These are phyloP conservation scores for Salvelinus fontinalis DNA, from an alignment of 2,113 vertebrate species.

Conservation along the genomic window DNA sequence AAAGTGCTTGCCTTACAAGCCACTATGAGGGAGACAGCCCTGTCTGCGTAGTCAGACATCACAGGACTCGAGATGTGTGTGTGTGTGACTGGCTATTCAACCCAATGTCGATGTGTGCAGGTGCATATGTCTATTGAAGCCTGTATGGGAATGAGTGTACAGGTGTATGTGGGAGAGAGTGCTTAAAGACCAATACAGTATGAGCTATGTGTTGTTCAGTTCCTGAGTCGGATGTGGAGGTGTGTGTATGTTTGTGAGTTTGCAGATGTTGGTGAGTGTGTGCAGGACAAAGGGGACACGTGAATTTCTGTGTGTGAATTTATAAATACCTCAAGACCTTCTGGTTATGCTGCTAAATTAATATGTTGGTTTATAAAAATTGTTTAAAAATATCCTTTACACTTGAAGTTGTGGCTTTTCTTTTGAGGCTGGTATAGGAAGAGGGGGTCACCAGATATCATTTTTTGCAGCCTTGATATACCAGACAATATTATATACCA, in stretches of 20 bases:
- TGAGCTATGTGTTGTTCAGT: slow-evolving; percentile 27
- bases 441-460: no score
- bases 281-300: slow-evolving; percentile 44
- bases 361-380: slow-evolving; percentile 74
- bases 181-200: slow-evolving; percentile 29
- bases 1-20: slow-evolving; percentile 76
- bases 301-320: slow-evolving; percentile 68
- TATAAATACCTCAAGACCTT: slow-evolving; percentile 82
- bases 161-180: slow-evolving; percentile 19
- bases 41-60: slow-evolving; percentile 39
- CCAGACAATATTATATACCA: no score
- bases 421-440: slow-evolving; percentile 44
- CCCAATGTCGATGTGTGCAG: not conserved
- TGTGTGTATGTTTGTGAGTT: slow-evolving; percentile 21
- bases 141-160: slow-evolving; percentile 12
- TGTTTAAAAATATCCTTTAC: slow-evolving; percentile 74
- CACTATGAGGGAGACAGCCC: slow-evolving; percentile 66
- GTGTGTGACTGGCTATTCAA: slow-evolving; percentile 3
- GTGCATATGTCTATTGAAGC: slow-evolving; percentile 8
- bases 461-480: no score
- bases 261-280: slow-evolving; percentile 38
- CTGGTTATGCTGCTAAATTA: slow-evolving; percentile 80
- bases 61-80: slow-evolving; percentile 46
- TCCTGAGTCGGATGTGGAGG: slow-evolving; percentile 17
- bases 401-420: slow-evolving; percentile 34